These are phyloP conservation scores for Chironomus striatipennis DNA, from an alignment of 1,140 invertebrate species.

Conservation along the genomic window DNA sequence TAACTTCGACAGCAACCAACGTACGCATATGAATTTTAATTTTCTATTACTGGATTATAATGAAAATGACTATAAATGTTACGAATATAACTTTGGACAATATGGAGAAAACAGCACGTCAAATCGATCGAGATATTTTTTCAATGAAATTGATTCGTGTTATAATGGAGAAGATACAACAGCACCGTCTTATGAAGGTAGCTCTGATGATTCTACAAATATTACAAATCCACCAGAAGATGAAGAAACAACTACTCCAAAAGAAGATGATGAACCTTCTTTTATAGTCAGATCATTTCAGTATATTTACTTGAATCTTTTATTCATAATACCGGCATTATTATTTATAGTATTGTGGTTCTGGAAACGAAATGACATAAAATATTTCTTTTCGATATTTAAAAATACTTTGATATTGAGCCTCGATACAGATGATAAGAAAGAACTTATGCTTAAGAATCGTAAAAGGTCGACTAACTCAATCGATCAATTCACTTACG, in stretches of 20 bases:
- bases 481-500: slow-evolving; percentile 41
- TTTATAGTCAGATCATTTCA: neutral
- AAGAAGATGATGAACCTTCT: neutral
- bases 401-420: neutral
- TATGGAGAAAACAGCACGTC: slow-evolving; percentile 28
- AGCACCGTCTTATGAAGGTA: neutral
- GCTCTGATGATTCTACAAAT: neutral
- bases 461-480: slow-evolving; percentile 29
- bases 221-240: neutral
- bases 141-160: slow-evolving; percentile 33
- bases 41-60: slow-evolving; percentile 37
- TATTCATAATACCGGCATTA: neutral
- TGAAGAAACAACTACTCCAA: neutral
- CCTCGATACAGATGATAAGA: slow-evolving; percentile 25
- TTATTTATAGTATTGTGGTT: neutral
- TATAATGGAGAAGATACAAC: slow-evolving; percentile 26
- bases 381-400: neutral
- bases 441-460: slow-evolving; percentile 27
- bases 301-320: neutral
- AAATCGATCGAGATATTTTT: neutral
- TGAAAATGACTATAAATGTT: slow-evolving; percentile 33
- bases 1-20: neutral
- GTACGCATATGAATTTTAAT: slow-evolving; percentile 27
- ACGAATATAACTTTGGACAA: slow-evolving; percentile 29
- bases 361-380: neutral